Evolutionary conservation across 2,797 vertebrate species (phyloP), one percentile per base, ranked within the genome.

Genomic region (Cirrhinus mrigala): DNA sequence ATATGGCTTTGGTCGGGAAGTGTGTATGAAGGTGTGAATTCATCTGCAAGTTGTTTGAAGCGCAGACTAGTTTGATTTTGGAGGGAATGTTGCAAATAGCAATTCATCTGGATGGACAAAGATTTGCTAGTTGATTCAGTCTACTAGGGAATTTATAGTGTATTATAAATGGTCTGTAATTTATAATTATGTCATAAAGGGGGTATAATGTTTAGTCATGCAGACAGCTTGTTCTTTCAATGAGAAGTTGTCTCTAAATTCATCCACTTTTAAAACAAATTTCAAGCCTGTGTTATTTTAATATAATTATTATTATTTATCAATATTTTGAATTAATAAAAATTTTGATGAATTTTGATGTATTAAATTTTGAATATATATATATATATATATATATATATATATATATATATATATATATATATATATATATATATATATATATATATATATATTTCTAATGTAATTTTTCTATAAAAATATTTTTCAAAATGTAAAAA

Each of bases 21-120:
- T 71, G 46, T 66, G 48, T n/a, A 24, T 78, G 44, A 54, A 62
- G 54, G 37, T 79, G 64, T 74, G 27, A 80, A 52, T 52, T 52
- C 46, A 50, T 68, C 27, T 48, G 15, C 11, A 70, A 6, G 4
- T 70, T 12, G 68, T 69, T 12, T 33, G 33, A 33, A 33, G 3
- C 33, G 33, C 33, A 2, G 33, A 3, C 11, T 40, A 40, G 11
- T 20, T 54, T 54, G 52, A 54, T 20, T 56, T 20, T 56, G 54
- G 16, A 54, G 52, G 50, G 16, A 54, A 54, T 18, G 8, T 22
- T 56, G 54, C 8, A n/a, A 1, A n/a, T n/a, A 10, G 20, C 27
- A 48, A 75, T 62, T 46, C 44, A 46, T 46, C 62, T 27, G 46
- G 29, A 16, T 75, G 27, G 2, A 3, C 54, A 16, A 44, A 18